Evolutionary conservation across 2,113 vertebrate genomes (phyloP), one percentile per base, ranked within the genome.

Genomic region (Fregata magnificens): DNA sequence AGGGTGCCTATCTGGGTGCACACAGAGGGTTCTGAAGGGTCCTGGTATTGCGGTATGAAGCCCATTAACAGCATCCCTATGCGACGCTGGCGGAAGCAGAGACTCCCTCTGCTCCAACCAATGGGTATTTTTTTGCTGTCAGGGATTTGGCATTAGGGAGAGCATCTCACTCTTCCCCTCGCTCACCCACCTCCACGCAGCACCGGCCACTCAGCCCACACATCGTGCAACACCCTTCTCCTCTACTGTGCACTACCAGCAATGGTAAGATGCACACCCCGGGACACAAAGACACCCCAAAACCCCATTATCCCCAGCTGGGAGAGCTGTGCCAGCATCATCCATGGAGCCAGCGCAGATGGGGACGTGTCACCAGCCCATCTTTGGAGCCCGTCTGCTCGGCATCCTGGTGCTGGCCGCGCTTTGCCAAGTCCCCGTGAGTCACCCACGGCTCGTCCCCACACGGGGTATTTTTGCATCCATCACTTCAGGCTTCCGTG

Each of bases 371-470:
- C 90, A 62, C 36, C 80, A 82, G 44, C 66, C 42, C 76, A 22
- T 55, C 74, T 65, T 81, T 47, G 38, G 69, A 90, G 44, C 74
- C 91, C 86, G 26, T 85, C 79, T 94, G 86, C 74, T 58, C 5
- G 0, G 1, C 12, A 19, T 56, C 66, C 78, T 1, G 2, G 58
- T 9, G 16, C 81, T 69, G 49, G 44, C n/a, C 8, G 0, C 0
- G 4, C 66, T 86, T 47, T 58, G 47, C 82, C 73, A n/a, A 47
- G 20, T 20, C 50, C 34, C 49, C 7, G 0, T 36, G 76, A 78
- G 42, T 55, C 66, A 71, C 76, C 52, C 5, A 0, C 6, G 2
- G 66, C 61, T 80, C 1, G 1, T 56, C 66, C 70, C 66, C 6
- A 1, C 7, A 0, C 0, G 1, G 61, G 62, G 38, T 79, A 25